These are phyloP conservation scores for Nyctibius grandis DNA, from an alignment of 2,797 vertebrate species.

Conservation along the genomic window DNA sequence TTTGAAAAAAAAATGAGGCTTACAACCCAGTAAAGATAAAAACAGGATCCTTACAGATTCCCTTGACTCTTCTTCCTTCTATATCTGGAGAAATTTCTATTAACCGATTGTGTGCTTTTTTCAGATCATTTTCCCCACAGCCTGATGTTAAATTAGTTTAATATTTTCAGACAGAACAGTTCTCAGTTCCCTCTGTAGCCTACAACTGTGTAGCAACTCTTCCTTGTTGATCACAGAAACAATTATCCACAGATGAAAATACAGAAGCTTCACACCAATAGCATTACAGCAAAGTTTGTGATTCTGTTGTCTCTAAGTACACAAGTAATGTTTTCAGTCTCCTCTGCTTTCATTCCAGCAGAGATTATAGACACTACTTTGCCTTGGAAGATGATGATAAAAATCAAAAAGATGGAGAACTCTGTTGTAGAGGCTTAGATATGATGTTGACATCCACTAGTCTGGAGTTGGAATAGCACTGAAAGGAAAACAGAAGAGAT, in stretches of 20 bases:
- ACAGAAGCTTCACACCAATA: neutral
- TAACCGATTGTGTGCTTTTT: rapidly evolving
- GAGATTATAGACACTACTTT: neutral
- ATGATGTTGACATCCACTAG: neutral
- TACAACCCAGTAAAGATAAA: neutral
- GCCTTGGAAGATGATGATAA: neutral
- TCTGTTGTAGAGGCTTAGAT: neutral
- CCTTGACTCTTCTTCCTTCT: neutral
- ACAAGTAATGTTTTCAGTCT: constrained; percentile 1
- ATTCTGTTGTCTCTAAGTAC: neutral
- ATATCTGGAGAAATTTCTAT: neutral
- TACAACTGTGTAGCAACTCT: neutral
- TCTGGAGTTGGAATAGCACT: neutral
- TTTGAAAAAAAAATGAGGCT: neutral
- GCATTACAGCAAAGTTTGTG: neutral
- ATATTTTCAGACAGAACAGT: neutral
- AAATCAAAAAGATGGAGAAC: neutral
- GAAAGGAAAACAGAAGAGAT: neutral
- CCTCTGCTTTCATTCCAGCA: neutral
- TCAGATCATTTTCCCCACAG: neutral
- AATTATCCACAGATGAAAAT: constrained; percentile 9
- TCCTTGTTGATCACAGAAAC: neutral
- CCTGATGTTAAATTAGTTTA: neutral
- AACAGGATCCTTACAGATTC: neutral
- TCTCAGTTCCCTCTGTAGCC: neutral